Base-by-base conservation (phyloP, 2,888 invertebrate species). In the Galeruca laticollis region DNA sequence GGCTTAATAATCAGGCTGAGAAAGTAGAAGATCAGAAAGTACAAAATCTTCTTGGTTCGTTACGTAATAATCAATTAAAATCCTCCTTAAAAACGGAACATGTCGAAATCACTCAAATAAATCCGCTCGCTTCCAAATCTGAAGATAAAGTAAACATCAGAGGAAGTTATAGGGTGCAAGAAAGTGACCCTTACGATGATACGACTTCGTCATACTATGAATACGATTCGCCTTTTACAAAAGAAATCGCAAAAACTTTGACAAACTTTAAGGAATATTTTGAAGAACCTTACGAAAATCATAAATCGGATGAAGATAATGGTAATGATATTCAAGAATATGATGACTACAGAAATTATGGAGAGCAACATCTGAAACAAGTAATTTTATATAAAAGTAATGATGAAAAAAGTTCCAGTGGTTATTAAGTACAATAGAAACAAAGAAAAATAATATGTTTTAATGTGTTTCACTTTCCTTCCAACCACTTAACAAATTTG, bases 21-120 rank as follows among this genome's bases (percentile, higher is more conserved):
- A 57, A 37, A 11, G 26, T 26, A 20, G 67, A 64, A 20, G 52
- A 63, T 20, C 18, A 20, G 26, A 26, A 52, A 26, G 20, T 52
- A 21, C 35, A 1, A 35, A 57, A 56, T n/a, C n/a, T 20, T 18
- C 43, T 31, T n/a, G 18, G 40, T 2, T 15, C 20, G 2, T 68
- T 68, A 26, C 56, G 69, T 21, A 73, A 74, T 18, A 72, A 77
- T 51, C 75, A 67, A 11, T 73, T 73, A 60, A 68, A 70, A 51
- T 65, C 73, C 49, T 74, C 73, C 8, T 20, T 78, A 11, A 71
- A 69, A 21, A 76, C 71, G 18, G 77, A 78, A 59, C 75, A 75
- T 60, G 59, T 60, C 18, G 75, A 75, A 33, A 60, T 75, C 15
- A 62, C 71, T 49, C 59, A 67, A 21, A 62, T 71, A 2, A 72